These are phyloP conservation scores for Pogona vitticeps DNA, from an alignment of 2,113 vertebrate species.

Conservation along the genomic window DNA sequence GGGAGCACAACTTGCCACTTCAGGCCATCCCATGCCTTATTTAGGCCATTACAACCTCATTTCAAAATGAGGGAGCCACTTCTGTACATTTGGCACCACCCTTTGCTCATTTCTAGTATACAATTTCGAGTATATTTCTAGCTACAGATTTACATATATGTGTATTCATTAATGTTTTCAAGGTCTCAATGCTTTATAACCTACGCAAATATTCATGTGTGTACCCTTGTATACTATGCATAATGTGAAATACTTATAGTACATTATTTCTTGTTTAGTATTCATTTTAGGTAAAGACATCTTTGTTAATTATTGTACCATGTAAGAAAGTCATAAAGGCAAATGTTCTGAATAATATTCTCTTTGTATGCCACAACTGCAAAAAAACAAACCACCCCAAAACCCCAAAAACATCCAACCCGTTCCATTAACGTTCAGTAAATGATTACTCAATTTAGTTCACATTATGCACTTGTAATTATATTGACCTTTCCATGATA, in stretches of 20 bases:
- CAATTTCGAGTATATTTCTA: no score
- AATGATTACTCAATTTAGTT: constrained; percentile 25
- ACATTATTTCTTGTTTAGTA: constrained; percentile 30
- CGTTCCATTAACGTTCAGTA: background rate
- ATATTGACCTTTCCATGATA: background rate
- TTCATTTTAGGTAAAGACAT: background rate
- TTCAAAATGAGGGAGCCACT: no score
- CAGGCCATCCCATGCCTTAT: no score
- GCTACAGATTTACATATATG: no score
- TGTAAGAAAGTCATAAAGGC: constrained; percentile 28
- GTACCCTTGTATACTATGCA: constrained; percentile 12
- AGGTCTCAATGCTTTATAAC: background rate
- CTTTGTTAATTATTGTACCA: constrained; percentile 28
- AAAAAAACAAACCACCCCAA: background rate
- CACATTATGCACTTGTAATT: background rate
- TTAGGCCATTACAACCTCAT: no score
- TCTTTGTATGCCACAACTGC: constrained; percentile 18
- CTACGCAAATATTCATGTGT: background rate
- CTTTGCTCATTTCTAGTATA: no score
- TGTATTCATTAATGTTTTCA: background rate
- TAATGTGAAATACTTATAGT: constrained; percentile 16
- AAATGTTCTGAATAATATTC: constrained; percentile 31
- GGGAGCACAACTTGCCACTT: no score
- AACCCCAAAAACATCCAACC: background rate
- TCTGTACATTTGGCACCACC: no score